Percentiles rank a stretch among this genome's conserved stretches.
These are phyloP conservation scores for Haplochromis burtoni DNA, from an alignment of 2,113 vertebrate genomes.

Conservation along the genomic window DNA sequence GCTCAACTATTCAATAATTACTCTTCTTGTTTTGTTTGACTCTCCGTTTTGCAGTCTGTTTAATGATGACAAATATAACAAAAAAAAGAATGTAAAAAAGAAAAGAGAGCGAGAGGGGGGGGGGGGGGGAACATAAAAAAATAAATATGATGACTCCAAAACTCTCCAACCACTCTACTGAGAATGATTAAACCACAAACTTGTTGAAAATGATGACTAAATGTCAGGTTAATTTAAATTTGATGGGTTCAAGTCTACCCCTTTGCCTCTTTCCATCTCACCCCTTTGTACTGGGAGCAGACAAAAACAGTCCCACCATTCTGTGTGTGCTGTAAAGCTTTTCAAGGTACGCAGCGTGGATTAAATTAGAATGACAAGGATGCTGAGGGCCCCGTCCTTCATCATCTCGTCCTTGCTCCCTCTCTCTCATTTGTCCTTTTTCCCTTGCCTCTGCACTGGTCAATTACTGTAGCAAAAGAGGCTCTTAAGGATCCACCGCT, in stretches of 20 bases:
- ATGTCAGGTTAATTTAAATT: slow-evolving; percentile 3
- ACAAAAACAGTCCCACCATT: slow-evolving; percentile 19
- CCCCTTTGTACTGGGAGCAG: background rate
- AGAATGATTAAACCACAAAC: background rate
- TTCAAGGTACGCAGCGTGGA: slow-evolving; percentile 35
- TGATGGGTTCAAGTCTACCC: background rate
- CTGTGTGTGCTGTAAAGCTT: slow-evolving; percentile 13
- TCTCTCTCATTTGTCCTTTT: background rate
- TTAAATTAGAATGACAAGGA: slow-evolving; percentile 62
- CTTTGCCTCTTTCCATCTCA: background rate
- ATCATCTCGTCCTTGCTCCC: background rate
- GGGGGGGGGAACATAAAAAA: background rate
- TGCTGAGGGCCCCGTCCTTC: slow-evolving; percentile 15
- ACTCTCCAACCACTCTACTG: background rate
- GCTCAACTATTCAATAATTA: background rate
- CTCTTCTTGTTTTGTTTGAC: background rate
- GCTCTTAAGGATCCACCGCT: slow-evolving; percentile 36
- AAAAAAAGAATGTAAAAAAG: background rate
- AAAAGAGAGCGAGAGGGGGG: background rate
- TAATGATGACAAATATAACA: background rate
- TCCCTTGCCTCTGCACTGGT: background rate
- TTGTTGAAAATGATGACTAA: background rate
- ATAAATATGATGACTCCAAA: background rate
- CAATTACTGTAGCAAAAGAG: slow-evolving; percentile 18
- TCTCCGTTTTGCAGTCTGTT: background rate